These are phyloP conservation scores for Bettongia penicillata DNA, from an alignment of 2,113 vertebrate species.

Conservation along the genomic window DNA sequence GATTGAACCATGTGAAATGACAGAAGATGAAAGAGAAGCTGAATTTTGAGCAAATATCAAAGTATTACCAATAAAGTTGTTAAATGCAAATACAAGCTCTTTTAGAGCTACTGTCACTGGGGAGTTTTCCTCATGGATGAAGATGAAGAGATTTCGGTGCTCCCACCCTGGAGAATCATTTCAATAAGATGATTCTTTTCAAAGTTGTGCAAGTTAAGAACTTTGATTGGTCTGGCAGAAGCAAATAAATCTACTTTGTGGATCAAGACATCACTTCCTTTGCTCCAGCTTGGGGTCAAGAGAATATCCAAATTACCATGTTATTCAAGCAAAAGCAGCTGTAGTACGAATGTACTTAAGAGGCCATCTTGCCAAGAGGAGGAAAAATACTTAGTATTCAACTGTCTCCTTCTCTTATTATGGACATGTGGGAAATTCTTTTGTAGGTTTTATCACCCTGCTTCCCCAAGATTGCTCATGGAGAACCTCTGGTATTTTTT, in stretches of 20 bases:
- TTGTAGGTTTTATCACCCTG: slow-evolving; percentile 26
- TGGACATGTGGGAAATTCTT: slow-evolving; percentile 30
- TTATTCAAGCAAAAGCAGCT: slow-evolving; percentile 98
- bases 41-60: slow-evolving; percentile 95
- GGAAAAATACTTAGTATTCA: slow-evolving; percentile 88
- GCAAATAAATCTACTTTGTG: slow-evolving; percentile 97
- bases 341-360: slow-evolving; percentile 96
- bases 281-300: slow-evolving; percentile 97
- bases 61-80: slow-evolving; percentile 96
- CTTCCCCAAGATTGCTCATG: slow-evolving; percentile 1
- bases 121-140: slow-evolving; percentile 98
- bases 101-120: slow-evolving; percentile 99
- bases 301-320: slow-evolving; percentile 97
- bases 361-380: slow-evolving; percentile 93
- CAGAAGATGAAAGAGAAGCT: slow-evolving; percentile 94
- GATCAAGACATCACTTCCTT: slow-evolving; percentile 99
- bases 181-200: slow-evolving; percentile 98
- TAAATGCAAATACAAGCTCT: slow-evolving; percentile 99
- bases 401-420: slow-evolving; percentile 16
- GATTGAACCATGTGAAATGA: slow-evolving; percentile 96
- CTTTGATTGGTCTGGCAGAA: slow-evolving; percentile 96
- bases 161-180: slow-evolving; percentile 96
- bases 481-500: slow-evolving; percentile 21
- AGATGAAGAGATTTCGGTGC: slow-evolving; percentile 97
- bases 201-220: slow-evolving; percentile 99